Evolutionary conservation across 2,888 invertebrate species (phyloP).

Genomic region (Erpobdella octoculata): DNA sequence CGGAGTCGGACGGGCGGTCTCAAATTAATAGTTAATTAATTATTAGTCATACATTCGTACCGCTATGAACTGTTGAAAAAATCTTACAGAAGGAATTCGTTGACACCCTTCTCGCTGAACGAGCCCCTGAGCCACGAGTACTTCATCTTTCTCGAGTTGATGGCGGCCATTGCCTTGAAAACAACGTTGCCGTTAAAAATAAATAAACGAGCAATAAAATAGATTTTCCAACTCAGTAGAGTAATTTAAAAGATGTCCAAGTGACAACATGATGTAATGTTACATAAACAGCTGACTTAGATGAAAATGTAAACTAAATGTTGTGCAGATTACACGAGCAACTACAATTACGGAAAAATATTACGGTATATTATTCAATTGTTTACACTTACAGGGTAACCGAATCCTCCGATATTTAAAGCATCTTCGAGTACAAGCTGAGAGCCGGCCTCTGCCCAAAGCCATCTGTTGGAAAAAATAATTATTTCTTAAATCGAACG

Average conservation of each 20-base stretch:
- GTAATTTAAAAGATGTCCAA: background rate
- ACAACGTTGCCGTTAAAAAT: background rate
- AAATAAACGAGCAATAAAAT: background rate
- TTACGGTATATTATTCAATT: background rate
- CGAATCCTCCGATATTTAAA: conserved; percentile 92
- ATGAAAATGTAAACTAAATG: background rate
- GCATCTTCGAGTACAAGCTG: conserved; percentile 77
- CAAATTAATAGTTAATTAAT: too few relatives aligned
- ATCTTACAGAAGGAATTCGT: conserved; percentile 70
- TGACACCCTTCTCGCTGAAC: conserved; percentile 86
- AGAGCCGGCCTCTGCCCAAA: conserved; percentile 85
- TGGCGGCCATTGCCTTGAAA: conserved; percentile 76
- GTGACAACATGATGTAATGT: background rate
- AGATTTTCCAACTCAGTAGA: background rate
- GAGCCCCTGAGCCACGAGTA: conserved; percentile 80
- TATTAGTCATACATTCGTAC: too few relatives aligned
- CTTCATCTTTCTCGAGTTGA: conserved; percentile 92
- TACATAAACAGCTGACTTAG: background rate
- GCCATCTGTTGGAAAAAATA: conserved; percentile 60
- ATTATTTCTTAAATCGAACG: background rate
- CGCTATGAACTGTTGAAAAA: background rate
- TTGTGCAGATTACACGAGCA: background rate
- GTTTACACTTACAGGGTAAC: conserved; percentile 71
- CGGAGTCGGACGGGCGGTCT: too few relatives aligned
- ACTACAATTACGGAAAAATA: background rate